Percentiles rank a stretch among this genome's conserved stretches.
Conservation (phyloP, 1,140 invertebrate species). For the Pygmarrhopalites habei region DNA sequence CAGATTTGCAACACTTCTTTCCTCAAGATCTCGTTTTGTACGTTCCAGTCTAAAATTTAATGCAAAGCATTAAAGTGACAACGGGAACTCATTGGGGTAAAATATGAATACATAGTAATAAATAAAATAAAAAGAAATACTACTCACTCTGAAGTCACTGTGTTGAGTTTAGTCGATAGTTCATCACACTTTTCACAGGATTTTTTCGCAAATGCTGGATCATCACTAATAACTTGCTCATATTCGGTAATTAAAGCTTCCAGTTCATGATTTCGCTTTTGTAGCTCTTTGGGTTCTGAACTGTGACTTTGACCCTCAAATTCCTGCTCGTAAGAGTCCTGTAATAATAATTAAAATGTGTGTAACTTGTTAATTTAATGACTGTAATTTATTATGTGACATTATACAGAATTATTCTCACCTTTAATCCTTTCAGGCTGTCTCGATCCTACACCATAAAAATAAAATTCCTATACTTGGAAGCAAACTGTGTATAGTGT, state of each 20-base stretch:
- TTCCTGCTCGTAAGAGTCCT: constrained; percentile 37
- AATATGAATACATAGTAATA: too few species aligned
- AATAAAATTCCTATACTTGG: too few species aligned
- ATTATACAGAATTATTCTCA: too few species aligned
- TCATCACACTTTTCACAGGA: constrained; percentile 28
- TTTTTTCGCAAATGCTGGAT: constrained; percentile 12
- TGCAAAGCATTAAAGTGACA: constrained; percentile 1
- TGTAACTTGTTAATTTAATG: too few species aligned
- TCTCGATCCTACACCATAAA: constrained; percentile 37
- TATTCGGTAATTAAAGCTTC: constrained; percentile 27
- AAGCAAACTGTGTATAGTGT: too few species aligned
- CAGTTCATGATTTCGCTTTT: constrained; percentile 25
- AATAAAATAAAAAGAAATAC: neutral
- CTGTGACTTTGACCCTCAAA: constrained; percentile 21
- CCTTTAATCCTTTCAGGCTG: constrained; percentile 27
- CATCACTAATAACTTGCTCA: constrained; percentile 28
- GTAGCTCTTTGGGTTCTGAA: constrained; percentile 10
- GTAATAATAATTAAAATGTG: too few species aligned
- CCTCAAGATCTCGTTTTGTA: neutral
- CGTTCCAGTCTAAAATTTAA: constrained; percentile 17
- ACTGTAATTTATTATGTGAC: too few species aligned
- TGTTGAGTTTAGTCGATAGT: constrained; percentile 2
- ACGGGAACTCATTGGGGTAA: too few species aligned
- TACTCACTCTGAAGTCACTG: constrained; percentile 23
- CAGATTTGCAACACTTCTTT: neutral